Base-by-base conservation (phyloP, 2,797 vertebrate genomes). In the Sternotherus odoratus region DNA sequence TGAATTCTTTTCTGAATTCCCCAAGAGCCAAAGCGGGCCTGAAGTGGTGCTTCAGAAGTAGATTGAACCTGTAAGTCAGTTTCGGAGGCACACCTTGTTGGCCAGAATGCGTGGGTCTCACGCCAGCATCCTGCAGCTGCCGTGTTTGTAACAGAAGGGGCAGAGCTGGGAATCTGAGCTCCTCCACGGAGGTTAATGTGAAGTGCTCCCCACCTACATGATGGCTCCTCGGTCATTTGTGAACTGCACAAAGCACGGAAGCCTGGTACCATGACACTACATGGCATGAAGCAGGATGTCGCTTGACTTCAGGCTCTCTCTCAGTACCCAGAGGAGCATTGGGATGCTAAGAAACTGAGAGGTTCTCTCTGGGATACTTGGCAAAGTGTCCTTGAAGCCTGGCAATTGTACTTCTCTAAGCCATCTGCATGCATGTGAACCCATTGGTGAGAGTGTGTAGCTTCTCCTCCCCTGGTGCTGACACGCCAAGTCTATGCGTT, bases 171-270 rank as follows among this genome's bases (percentile, higher is more conserved):
- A 83, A 74, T 78, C 46, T 17, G 79, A 56, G 69, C 50, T 83
- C 50, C 39, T 21, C 39, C 88, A 91, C 12, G 51, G 50, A 86
- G n/a, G n/a, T 43, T 92, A 48, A 87, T 50, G 77, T 74, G 82
- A 33, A 87, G 60, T 5, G 17, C 63, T 66, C 33, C 16, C 33
- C n/a, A 57, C 75, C n/a, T 89, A 88, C 66, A 78, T 5, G 90
- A 89, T 69, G 93, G 83, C 82, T 96, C 60, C 89, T 92, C 91
- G 91, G 91, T 48, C 23, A 94, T 72, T 83, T 82, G 85, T 12
- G 79, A 69, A 74, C 92, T 74, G 86, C 80, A 30, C 78, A 79
- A 79, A 92, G 63, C 46, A 36, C 4, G 3, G 60, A 66, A 33
- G 60, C 66, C 87, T 79, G 79, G 86, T 30, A 77, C 66, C 82